Conservation (phyloP, 2,113 vertebrate genomes). For the Cheirogaleus medius region DNA sequence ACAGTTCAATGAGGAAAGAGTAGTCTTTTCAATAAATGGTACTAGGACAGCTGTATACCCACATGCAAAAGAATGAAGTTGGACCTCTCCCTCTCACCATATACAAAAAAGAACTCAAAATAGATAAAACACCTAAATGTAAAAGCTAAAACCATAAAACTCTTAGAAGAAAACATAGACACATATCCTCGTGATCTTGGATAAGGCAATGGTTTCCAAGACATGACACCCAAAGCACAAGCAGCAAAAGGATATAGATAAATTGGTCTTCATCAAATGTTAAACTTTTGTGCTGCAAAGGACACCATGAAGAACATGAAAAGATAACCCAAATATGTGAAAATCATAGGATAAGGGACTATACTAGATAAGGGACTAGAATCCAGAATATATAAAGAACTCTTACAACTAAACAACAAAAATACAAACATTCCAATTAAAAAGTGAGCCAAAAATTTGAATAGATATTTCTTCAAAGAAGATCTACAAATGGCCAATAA, state of each 20-base stretch:
- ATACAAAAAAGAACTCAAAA: not conserved
- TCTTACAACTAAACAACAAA: not conserved
- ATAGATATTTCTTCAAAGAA: not conserved
- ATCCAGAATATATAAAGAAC: not conserved
- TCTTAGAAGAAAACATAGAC: not conserved
- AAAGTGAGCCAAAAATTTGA: not conserved
- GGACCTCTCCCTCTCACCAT: not conserved
- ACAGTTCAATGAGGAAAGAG: not conserved
- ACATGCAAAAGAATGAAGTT: not conserved
- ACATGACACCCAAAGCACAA: not conserved
- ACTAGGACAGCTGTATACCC: not conserved
- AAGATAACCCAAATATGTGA: not conserved
- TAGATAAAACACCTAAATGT: not conserved
- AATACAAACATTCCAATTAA: not conserved
- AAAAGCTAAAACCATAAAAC: not conserved
- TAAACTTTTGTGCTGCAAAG: not conserved
- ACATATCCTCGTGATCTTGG: not conserved
- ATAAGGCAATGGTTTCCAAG: not conserved
- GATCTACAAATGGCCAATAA: not conserved
- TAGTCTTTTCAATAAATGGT: not conserved
- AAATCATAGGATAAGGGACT: not conserved
- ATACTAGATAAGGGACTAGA: not conserved
- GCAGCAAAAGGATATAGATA: not conserved
- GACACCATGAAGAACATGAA: not conserved
- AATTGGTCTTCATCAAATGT: not conserved